Evolutionary conservation across 2,888 invertebrate species (phyloP).

Genomic region (Acleris holmiana): DNA sequence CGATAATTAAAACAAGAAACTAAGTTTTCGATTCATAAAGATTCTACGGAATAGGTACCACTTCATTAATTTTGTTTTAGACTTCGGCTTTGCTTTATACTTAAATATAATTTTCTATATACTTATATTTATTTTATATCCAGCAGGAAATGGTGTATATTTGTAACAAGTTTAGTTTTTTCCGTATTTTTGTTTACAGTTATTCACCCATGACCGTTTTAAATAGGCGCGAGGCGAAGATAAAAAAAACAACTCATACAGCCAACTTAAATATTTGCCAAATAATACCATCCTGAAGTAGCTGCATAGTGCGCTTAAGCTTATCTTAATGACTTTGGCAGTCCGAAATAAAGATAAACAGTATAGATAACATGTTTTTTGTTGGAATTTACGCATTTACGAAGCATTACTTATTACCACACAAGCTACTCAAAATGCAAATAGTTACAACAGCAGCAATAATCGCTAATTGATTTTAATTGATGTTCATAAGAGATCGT

Average conservation of each 20-base stretch:
- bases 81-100: too few species aligned
- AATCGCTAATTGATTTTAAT: neutral
- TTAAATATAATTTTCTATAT: too few species aligned
- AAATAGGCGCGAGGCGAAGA: slow-evolving; percentile 4
- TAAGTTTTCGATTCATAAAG: too few species aligned
- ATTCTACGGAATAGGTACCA: too few species aligned
- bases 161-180: neutral
- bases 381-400: neutral
- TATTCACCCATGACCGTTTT: slow-evolving; percentile 29
- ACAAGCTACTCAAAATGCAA: neutral
- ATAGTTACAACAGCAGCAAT: neutral
- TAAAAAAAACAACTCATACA: slow-evolving; percentile 4
- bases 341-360: slow-evolving; percentile 7
- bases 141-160: slow-evolving; percentile 1
- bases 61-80: too few species aligned
- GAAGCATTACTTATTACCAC: neutral
- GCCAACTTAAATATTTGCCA: slow-evolving; percentile 15
- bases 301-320: slow-evolving; percentile 5
- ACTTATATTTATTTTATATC: neutral
- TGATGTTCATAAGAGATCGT: neutral
- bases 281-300: neutral
- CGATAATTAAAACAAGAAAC: too few species aligned
- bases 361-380: slow-evolving; percentile 5
- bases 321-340: slow-evolving; percentile 7
- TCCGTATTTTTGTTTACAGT: slow-evolving; percentile 28